Percentiles rank a stretch among this genome's conserved stretches.
Evolutionary conservation across 1,140 invertebrate species (phyloP).

Genomic region (Chironomus tepperi): DNA sequence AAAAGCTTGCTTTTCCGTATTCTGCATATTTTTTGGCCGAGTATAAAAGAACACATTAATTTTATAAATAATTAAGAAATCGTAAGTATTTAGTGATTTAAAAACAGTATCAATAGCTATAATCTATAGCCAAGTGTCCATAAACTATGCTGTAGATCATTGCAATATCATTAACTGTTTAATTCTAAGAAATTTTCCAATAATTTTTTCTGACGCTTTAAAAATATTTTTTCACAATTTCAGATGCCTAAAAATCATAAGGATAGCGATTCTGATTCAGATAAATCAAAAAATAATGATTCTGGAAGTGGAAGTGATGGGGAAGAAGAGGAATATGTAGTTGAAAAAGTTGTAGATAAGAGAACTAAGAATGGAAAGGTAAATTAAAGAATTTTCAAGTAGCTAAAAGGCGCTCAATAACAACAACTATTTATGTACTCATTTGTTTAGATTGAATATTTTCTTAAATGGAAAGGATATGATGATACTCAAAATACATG

Average conservation of each 20-base stretch:
- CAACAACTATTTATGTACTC: neutral
- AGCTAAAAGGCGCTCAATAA: neutral
- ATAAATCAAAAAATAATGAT: neutral
- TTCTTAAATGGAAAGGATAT: slow-evolving; percentile 39
- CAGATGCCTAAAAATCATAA: neutral
- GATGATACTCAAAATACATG: slow-evolving; percentile 66
- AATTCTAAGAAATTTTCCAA: neutral
- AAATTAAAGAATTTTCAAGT: neutral
- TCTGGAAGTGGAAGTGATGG: neutral
- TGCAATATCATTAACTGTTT: neutral
- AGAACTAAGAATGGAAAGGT: neutral
- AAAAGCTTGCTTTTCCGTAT: too few relatives aligned
- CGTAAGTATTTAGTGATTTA: too few relatives aligned
- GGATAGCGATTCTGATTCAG: neutral
- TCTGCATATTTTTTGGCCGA: too few relatives aligned
- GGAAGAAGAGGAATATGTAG: slow-evolving; percentile 22
- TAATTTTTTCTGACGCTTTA: neutral
- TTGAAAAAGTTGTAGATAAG: slow-evolving; percentile 18
- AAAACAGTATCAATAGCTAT: too few relatives aligned
- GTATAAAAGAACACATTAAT: too few relatives aligned
- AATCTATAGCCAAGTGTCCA: too few relatives aligned
- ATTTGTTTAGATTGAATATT: slow-evolving; percentile 34
- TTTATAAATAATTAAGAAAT: too few relatives aligned
- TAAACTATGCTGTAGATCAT: too few relatives aligned
- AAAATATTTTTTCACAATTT: neutral